Conservation (phyloP, 2,888 invertebrate species). For the Xestia ashworthii region DNA sequence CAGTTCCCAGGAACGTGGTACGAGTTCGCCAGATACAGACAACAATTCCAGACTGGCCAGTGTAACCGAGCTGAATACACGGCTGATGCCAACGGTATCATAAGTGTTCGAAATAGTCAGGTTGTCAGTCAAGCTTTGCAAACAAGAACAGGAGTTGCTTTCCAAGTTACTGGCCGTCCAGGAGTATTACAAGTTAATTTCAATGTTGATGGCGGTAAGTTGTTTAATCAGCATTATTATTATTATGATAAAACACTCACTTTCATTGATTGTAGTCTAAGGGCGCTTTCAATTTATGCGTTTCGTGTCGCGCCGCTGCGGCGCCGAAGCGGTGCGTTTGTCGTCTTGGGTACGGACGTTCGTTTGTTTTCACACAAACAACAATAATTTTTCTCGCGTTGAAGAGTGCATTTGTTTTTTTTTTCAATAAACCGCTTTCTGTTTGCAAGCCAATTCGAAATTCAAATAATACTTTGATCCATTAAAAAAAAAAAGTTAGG, state of each 20-base stretch:
- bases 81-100: slow-evolving; percentile 35
- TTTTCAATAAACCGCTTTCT: too few relatives aligned
- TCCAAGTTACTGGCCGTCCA: slow-evolving; percentile 80
- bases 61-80: slow-evolving; percentile 91
- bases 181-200: slow-evolving; percentile 90
- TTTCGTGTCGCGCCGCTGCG: too few relatives aligned
- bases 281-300: too few relatives aligned
- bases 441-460: too few relatives aligned
- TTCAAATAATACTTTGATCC: too few relatives aligned
- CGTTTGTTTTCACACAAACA: too few relatives aligned
- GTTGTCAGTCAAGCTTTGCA: slow-evolving; percentile 83
- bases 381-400: too few relatives aligned
- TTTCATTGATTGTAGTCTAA: background rate
- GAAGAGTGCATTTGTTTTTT: too few relatives aligned
- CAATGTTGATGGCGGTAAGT: slow-evolving; percentile 86
- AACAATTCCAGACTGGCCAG: slow-evolving; percentile 90
- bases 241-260: background rate
- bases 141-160: slow-evolving; percentile 87
- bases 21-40: slow-evolving; percentile 92
- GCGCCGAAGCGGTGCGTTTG: too few relatives aligned
- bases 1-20: slow-evolving; percentile 88
- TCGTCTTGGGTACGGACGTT: too few relatives aligned
- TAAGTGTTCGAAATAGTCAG: slow-evolving; percentile 75
- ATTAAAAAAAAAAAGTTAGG: too few relatives aligned
- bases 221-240: background rate